A percentile compares a stretch with the other conserved stretches of the same genome.
Conservation (phyloP, 2,113 vertebrate species). For the Heterotilapia buettikoferi region DNA sequence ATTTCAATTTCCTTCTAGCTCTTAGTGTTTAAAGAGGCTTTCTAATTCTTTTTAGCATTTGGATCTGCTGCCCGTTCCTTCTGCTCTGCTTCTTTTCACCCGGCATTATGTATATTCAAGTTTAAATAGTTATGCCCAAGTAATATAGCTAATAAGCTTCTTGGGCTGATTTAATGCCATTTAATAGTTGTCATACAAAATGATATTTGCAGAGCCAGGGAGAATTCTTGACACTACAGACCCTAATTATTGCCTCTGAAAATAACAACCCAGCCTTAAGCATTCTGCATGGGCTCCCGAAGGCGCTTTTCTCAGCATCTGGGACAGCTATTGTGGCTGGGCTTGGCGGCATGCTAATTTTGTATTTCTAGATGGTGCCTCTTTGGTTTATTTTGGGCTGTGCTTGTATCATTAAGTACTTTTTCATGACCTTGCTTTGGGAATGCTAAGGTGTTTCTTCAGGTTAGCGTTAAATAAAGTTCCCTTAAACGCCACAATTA, state of each 20-base stretch:
- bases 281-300: not conserved
- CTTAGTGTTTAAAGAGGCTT: not conserved
- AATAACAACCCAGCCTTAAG: slow-evolving; percentile 45
- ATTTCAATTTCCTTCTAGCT: not conserved
- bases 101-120: not conserved
- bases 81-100: not conserved
- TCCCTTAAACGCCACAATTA: not conserved
- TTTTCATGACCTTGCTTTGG: slow-evolving; percentile 3
- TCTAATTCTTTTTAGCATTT: not conserved
- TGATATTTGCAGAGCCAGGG: slow-evolving; percentile 33
- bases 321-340: slow-evolving; percentile 6
- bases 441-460: not conserved
- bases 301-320: slow-evolving; percentile 19
- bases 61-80: not conserved
- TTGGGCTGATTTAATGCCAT: slow-evolving; percentile 41
- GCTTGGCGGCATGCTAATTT: slow-evolving; percentile 7
- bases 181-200: slow-evolving; percentile 56
- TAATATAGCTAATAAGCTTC: slow-evolving; percentile 38
- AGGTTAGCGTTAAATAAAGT: not conserved
- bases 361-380: not conserved
- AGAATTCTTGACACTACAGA: slow-evolving; percentile 29
- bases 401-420: slow-evolving; percentile 4
- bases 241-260: slow-evolving; percentile 54
- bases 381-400: not conserved
- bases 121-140: slow-evolving; percentile 26